phyloP scores from a whole-genome alignment of 37 sponge, comb jelly and placozoan species.

The Petrosia ficiformis region DNA sequence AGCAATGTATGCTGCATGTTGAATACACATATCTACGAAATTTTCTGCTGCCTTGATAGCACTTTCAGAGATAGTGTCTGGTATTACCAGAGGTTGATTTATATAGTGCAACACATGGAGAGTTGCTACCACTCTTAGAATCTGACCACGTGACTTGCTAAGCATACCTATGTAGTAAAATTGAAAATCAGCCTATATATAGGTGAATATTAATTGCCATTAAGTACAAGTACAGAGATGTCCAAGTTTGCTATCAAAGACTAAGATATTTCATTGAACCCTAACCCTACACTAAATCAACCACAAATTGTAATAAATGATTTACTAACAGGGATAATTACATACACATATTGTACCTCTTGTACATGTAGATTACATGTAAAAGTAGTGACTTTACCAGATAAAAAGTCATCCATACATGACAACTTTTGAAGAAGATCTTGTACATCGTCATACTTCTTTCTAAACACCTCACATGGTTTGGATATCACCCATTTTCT shows the following conservation, averaged over 20 bases:
- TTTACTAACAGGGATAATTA: too few species aligned
- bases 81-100: not conserved
- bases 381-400: slow-evolving; percentile 10
- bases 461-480: slow-evolving; percentile 6
- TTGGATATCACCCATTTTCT: slow-evolving; percentile 5
- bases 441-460: slow-evolving; percentile 18
- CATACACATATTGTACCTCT: too few species aligned
- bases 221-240: too few species aligned
- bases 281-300: too few species aligned
- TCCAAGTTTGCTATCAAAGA: too few species aligned
- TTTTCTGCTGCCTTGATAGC: slow-evolving; percentile 31
- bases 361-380: not conserved
- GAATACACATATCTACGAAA: slow-evolving; percentile 35
- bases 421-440: not conserved
- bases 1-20: slow-evolving; percentile 47
- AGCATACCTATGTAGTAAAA: slow-evolving; percentile 25
- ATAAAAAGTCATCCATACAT: slow-evolving; percentile 15
- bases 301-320: too few species aligned
- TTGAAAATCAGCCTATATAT: not conserved
- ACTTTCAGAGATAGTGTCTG: not conserved
- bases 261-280: too few species aligned
- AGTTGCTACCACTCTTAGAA: slow-evolving; percentile 33
- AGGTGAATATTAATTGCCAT: too few species aligned
- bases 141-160: slow-evolving; percentile 42
- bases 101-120: slow-evolving; percentile 51